Conservation (phyloP, 2,797 vertebrate species). For the Characodon lateralis region DNA sequence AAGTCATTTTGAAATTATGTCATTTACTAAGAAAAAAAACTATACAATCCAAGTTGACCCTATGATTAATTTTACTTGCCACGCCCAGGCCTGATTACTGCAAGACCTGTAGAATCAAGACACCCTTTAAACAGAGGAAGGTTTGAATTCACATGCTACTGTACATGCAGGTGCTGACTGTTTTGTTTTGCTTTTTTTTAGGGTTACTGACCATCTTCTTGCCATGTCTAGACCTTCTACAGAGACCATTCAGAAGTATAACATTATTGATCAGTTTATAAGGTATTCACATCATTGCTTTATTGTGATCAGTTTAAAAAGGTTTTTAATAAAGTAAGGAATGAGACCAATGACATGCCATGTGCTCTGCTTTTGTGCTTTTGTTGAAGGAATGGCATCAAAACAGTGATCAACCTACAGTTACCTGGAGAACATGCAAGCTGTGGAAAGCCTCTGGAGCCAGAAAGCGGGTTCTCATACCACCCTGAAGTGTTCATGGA, state of each 20-base stretch:
- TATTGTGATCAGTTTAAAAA: background rate
- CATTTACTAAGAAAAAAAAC: background rate
- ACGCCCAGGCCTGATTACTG: background rate
- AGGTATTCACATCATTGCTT: constrained; percentile 77
- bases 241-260: constrained; percentile 89
- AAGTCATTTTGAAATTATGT: background rate
- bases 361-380: constrained; percentile 29
- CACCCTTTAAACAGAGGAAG: background rate
- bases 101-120: background rate
- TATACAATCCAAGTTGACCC: too few species aligned
- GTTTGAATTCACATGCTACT: background rate
- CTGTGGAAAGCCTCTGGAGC: constrained; percentile 93
- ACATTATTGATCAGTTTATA: constrained; percentile 91
- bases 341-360: constrained; percentile 10
- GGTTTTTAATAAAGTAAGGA: background rate
- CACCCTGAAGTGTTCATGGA: constrained; percentile 95
- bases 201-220: constrained; percentile 92
- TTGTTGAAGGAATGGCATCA: constrained; percentile 85
- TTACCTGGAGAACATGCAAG: constrained; percentile 93
- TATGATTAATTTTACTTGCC: too few species aligned
- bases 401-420: constrained; percentile 96
- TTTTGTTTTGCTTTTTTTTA: constrained; percentile 56
- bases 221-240: constrained; percentile 96
- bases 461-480: constrained; percentile 94
- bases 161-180: background rate